A percentile compares a stretch with the other conserved stretches of the same genome.
These are phyloP conservation scores for Atta cephalotes DNA, from an alignment of 1,140 invertebrate genomes.

Conservation along the genomic window DNA sequence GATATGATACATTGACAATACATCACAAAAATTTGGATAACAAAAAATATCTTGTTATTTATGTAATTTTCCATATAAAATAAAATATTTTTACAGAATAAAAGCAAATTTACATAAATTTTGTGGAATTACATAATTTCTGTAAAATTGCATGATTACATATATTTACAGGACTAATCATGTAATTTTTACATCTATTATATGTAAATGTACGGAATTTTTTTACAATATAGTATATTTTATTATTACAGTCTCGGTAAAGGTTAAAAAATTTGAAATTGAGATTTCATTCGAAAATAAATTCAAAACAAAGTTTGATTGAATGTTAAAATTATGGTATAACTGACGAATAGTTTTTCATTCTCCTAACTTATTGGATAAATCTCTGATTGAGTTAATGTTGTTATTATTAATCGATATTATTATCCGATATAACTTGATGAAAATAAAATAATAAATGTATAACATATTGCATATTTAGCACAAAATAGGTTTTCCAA, in stretches of 20 bases:
- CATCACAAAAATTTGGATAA: no score
- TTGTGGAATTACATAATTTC: no score
- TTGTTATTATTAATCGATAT: background rate
- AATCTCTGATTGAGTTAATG: background rate
- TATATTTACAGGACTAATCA: no score
- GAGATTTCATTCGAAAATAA: background rate
- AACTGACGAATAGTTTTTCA: background rate
- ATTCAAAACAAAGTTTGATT: background rate
- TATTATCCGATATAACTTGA: background rate
- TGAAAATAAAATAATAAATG: constrained; percentile 1
- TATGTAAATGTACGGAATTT: no score
- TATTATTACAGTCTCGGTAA: background rate
- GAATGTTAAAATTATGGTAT: background rate
- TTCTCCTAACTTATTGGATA: background rate
- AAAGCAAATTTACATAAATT: no score
- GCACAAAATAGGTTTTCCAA: background rate
- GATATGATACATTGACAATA: no score
- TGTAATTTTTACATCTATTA: no score
- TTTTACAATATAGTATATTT: no score
- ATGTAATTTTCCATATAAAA: no score
- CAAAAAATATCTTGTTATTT: no score
- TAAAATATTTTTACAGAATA: no score
- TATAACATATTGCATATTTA: background rate
- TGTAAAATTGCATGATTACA: no score
- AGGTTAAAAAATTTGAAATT: background rate